phyloP scores from a whole-genome alignment of 2,888 invertebrate species.

The Drosophila meridionalis region DNA sequence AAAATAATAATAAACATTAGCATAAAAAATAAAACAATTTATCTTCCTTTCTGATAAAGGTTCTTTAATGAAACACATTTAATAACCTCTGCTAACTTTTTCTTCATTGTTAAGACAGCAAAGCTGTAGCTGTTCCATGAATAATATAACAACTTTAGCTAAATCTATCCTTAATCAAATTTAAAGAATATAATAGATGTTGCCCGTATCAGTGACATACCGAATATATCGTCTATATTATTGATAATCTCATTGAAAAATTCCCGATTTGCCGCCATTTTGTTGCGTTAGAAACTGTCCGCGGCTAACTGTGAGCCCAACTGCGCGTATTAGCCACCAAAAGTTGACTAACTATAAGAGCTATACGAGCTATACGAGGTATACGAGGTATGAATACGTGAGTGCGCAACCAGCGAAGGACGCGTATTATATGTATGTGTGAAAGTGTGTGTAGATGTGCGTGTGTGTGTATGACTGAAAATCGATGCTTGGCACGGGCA shows the following conservation, averaged over 20 bases:
- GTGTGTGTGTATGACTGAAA: slow-evolving; percentile 63
- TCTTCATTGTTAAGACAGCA: background rate
- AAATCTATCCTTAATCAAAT: background rate
- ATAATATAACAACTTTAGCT: background rate
- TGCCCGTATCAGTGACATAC: slow-evolving; percentile 67
- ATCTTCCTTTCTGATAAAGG: too few species aligned
- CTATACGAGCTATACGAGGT: slow-evolving; percentile 5
- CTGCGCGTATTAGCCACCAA: slow-evolving; percentile 51
- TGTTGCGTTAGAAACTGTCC: slow-evolving; percentile 29
- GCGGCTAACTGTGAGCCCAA: slow-evolving; percentile 28
- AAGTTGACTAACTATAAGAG: slow-evolving; percentile 49
- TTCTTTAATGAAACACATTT: too few species aligned
- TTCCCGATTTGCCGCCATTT: slow-evolving; percentile 77
- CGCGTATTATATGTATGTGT: slow-evolving; percentile 25
- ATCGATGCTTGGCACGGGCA: slow-evolving; percentile 72
- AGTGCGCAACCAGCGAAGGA: slow-evolving; percentile 37
- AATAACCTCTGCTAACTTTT: background rate
- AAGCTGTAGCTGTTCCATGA: background rate
- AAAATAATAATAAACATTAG: too few species aligned
- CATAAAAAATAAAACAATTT: too few species aligned
- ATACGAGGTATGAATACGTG: slow-evolving; percentile 28
- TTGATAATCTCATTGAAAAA: slow-evolving; percentile 82
- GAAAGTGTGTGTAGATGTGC: slow-evolving; percentile 14
- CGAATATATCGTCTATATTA: slow-evolving; percentile 83
- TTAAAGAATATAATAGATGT: background rate